These are phyloP conservation scores for Aradophagus sp. DNA, from an alignment of 1,140 invertebrate species.

Conservation along the genomic window DNA sequence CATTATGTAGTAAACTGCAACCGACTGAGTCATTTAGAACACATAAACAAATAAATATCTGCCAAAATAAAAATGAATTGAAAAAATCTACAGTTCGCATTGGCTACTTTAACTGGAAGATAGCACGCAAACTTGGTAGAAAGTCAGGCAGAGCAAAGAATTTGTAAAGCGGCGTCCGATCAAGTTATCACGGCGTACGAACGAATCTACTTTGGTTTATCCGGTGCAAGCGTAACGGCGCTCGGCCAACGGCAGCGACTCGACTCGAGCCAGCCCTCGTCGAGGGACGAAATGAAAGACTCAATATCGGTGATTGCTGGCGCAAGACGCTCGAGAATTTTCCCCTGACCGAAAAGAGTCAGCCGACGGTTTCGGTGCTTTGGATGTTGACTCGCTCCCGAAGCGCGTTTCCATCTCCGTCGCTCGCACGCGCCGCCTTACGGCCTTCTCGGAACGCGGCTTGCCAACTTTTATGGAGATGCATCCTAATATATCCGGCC, in stretches of 20 bases:
- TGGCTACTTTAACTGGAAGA: conserved; percentile 29
- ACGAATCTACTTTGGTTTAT: conserved; percentile 56
- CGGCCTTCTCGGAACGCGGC: conserved; percentile 33
- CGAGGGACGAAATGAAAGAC: conserved; percentile 73
- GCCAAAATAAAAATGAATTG: conserved; percentile 2
- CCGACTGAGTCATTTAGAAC: no score
- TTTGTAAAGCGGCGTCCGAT: conserved; percentile 53
- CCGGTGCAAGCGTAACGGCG: conserved; percentile 50
- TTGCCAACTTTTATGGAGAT: conserved; percentile 75
- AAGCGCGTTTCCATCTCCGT: conserved; percentile 5
- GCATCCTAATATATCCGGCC: conserved; percentile 75
- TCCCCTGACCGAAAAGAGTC: conserved; percentile 62
- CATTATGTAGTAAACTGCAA: no score
- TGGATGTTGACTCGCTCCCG: conserved; percentile 70
- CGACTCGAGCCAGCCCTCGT: conserved; percentile 51
- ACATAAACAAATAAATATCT: conserved; percentile 35
- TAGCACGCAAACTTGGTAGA: conserved; percentile 43
- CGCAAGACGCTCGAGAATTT: conserved; percentile 69
- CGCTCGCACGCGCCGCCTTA: conserved; percentile 8
- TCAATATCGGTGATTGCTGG: conserved; percentile 75
- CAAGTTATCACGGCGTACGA: conserved; percentile 47
- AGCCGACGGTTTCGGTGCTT: conserved; percentile 46
- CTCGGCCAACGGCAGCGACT: conserved; percentile 38
- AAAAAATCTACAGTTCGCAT: conserved; percentile 6
- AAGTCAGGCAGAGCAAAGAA: conserved; percentile 50